Conservation (phyloP, 2,113 vertebrate species). For the Ciconia maguari region DNA sequence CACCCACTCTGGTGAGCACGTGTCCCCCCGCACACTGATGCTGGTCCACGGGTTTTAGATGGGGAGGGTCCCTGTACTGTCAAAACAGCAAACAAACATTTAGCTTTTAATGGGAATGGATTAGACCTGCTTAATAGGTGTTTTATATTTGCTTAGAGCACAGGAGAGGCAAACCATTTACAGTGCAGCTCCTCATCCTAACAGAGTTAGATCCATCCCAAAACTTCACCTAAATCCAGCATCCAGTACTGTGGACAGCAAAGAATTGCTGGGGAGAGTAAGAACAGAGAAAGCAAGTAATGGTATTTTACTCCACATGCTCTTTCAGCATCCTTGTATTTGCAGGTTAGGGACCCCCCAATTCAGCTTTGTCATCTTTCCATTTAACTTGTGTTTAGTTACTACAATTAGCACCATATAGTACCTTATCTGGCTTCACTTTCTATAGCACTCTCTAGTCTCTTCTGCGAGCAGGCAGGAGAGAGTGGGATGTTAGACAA, state of each 20-base stretch:
- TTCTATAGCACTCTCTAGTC: not conserved
- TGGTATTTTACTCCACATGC: not conserved
- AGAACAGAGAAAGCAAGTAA: not conserved
- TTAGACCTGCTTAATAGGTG: not conserved
- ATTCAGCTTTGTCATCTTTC: not conserved
- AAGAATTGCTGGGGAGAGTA: not conserved
- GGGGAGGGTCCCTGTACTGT: not conserved
- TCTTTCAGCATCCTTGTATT: not conserved
- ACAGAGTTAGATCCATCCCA: not conserved
- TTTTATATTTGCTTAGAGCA: not conserved
- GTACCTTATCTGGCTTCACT: not conserved
- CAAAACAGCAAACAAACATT: not conserved
- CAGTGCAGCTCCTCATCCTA: not conserved
- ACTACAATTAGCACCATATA: not conserved
- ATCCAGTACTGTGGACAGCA: not conserved
- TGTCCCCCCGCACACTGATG: not conserved
- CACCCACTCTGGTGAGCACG: not conserved
- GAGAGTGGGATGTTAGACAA: not conserved
- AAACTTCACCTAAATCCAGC: not conserved
- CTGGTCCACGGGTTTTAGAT: not conserved
- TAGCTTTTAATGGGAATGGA: not conserved
- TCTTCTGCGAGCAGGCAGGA: not conserved
- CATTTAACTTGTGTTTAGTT: not conserved
- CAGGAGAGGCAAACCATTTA: not conserved
- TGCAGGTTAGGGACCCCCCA: not conserved